Percentiles rank a stretch among this genome's conserved stretches.
phyloP scores from a whole-genome alignment of 23 tunicate species.

The Trididemnum clinides region DNA sequence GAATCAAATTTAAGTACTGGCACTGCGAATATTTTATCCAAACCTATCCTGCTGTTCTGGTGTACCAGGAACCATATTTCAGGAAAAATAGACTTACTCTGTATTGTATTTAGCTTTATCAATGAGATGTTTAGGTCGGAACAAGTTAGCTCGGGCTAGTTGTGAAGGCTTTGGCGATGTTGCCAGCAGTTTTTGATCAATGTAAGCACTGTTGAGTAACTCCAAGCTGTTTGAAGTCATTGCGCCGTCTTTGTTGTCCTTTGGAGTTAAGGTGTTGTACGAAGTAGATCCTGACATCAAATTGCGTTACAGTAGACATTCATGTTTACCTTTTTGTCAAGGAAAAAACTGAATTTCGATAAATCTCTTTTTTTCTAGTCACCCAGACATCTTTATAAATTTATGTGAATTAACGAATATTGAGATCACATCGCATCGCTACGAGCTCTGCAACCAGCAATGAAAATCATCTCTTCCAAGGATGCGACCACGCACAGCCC shows the following conservation, averaged over 20 bases:
- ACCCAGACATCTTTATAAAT: no score
- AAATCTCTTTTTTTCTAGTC: no score
- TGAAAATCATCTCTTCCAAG: no score
- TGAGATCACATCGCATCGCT: no score
- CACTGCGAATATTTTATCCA: not conserved
- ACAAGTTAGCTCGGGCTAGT: conserved; percentile 65
- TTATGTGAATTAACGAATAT: no score
- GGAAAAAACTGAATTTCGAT: no score
- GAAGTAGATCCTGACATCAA: conserved; percentile 76
- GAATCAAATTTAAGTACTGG: not conserved
- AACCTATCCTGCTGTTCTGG: not conserved
- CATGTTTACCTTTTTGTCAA: no score
- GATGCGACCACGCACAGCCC: no score
- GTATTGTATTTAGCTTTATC: conserved; percentile 88
- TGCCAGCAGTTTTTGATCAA: conserved; percentile 60
- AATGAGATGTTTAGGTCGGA: conserved; percentile 66
- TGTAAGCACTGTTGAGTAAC: conserved; percentile 71
- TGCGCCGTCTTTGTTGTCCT: conserved; percentile 66
- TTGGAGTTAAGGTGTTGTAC: conserved; percentile 97
- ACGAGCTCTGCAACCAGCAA: no score
- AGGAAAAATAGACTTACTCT: conserved; percentile 44
- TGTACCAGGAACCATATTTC: not conserved
- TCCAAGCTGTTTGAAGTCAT: conserved; percentile 74
- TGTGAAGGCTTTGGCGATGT: conserved; percentile 78
- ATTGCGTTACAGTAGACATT: not conserved